Evolutionary conservation across 2,113 vertebrate genomes (phyloP), one percentile per base, ranked within the genome.

Genomic region (Coturnix japonica): DNA sequence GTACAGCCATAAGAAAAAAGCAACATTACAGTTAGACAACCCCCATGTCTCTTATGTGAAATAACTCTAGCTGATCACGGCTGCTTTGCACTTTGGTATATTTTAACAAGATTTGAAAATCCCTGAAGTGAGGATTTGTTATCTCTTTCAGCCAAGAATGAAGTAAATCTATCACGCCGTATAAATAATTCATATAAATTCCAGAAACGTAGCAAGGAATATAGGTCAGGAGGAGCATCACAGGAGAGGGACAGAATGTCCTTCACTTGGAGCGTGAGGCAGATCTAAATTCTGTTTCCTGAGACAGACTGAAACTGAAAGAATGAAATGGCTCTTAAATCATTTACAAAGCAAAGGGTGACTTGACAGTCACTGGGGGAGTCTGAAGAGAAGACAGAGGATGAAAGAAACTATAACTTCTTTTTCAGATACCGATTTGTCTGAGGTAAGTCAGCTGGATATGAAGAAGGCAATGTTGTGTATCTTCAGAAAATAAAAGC

Each of bases 151-250:
- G 84, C 43, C 28, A 91, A 88, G 66, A 41, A 79, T 0, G 0
- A 86, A 86, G 86, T 71, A 94, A 88, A 86, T 94, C 84, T 87
- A 90, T 87, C 77, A 81, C 26, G 17, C 57, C 23, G 9, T 44
- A 82, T 89, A 89, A 93, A 95, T 92, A 85, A 95, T 94, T 91
- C 87, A 93, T 57, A 65, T 22, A 43, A 51, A 91, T 77, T 81
- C 87, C 73, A 82, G 64, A 91, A 89, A 64, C 21, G 30, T 9
- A 65, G 64, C 43, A 64, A 84, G 60, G 28, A 91, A 93, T 82
- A 87, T 71, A 89, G 71, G 87, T 89, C 81, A 93, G 60, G 75
- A 89, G n/a, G 63, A 54, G 75, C 44, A 92, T 8, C 41, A n/a
- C 25, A 71, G 31, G 28, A 70, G 18, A 69, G 30, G 28, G 18